Conservation (phyloP, 2,797 vertebrate genomes). For the Xiphorhynchus erythropygius region DNA sequence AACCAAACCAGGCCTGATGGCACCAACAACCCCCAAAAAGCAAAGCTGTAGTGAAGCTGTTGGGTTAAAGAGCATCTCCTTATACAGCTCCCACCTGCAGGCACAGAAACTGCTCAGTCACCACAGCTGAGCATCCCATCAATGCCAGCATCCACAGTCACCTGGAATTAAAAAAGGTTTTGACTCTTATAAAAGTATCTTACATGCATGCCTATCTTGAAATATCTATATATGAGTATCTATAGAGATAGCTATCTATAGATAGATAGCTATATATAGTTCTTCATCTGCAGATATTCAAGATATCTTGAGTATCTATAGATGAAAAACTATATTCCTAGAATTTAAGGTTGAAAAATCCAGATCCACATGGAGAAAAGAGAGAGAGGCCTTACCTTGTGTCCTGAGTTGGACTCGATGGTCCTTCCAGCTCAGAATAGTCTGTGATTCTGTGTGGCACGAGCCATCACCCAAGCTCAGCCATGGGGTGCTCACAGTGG, state of each 20-base stretch:
- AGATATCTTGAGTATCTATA: not conserved
- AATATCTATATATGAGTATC: not conserved
- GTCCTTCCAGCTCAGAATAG: not conserved
- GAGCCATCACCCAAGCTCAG: not conserved
- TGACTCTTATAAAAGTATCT: not conserved
- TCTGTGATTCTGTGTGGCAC: not conserved
- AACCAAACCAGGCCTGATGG: not conserved
- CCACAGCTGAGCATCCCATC: not conserved
- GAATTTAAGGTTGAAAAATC: not conserved
- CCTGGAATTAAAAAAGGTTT: not conserved
- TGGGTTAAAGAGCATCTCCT: not conserved
- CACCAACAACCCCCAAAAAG: not conserved
- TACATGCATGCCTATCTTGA: not conserved
- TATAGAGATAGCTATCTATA: not conserved
- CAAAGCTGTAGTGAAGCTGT: not conserved
- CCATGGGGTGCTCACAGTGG: not conserved
- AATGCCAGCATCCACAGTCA: not conserved
- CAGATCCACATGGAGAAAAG: not conserved
- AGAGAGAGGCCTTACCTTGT: not conserved
- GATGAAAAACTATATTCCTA: not conserved
- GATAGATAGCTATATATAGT: not conserved
- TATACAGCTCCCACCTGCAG: rapidly evolving
- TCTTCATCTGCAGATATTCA: not conserved
- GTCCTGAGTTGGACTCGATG: not conserved
- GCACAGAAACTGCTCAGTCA: not conserved